These are phyloP conservation scores for Muraenolepis orangiensis DNA, from an alignment of 2,797 vertebrate genomes.

Conservation along the genomic window DNA sequence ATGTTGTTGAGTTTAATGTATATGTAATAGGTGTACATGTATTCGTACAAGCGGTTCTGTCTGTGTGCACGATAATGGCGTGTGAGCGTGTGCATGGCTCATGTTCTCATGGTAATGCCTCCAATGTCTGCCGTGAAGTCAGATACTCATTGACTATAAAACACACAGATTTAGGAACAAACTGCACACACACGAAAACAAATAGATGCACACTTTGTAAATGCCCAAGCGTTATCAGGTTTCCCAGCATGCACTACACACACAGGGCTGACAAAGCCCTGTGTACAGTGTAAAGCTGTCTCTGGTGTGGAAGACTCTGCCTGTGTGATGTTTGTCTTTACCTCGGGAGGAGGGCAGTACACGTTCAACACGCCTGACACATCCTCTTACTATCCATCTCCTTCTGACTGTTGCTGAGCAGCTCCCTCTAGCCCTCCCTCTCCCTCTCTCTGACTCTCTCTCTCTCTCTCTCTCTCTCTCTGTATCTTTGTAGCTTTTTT, in stretches of 20 bases:
- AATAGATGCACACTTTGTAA: slow-evolving; percentile 7
- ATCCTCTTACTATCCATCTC: slow-evolving; percentile 26
- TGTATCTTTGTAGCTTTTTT: too few species aligned
- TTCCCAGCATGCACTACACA: slow-evolving; percentile 1
- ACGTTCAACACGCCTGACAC: slow-evolving; percentile 23
- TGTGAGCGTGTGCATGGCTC: neutral
- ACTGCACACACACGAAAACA: slow-evolving; percentile 17
- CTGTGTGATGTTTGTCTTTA: slow-evolving; percentile 50
- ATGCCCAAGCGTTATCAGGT: neutral
- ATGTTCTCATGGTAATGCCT: neutral
- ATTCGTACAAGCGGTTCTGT: neutral
- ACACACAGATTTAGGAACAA: slow-evolving; percentile 4
- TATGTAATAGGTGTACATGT: neutral
- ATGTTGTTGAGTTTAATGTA: too few species aligned
- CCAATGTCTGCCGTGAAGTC: neutral
- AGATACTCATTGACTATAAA: neutral
- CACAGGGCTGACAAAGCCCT: neutral
- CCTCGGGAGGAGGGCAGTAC: slow-evolving; percentile 31
- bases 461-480: neutral
- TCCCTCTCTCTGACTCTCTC: neutral
- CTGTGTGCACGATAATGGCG: neutral
- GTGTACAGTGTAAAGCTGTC: slow-evolving; percentile 19
- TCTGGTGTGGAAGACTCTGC: slow-evolving; percentile 9
- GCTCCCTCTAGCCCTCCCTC: neutral
- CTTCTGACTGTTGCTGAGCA: neutral